Conservation (phyloP, 2,797 vertebrate genomes). For the Rhyacichthys aspro region DNA sequence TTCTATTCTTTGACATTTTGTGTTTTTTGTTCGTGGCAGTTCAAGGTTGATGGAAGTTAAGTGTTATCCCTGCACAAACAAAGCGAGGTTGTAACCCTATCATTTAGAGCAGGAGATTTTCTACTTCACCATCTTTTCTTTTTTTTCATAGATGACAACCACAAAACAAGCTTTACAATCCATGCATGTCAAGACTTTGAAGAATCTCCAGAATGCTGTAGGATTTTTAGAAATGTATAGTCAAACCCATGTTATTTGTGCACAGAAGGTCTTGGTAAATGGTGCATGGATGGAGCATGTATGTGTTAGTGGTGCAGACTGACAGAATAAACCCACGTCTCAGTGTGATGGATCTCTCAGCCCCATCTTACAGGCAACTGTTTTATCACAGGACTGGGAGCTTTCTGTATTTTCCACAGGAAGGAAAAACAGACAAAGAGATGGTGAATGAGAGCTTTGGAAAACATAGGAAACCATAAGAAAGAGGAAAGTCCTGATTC, state of each 20-base stretch:
- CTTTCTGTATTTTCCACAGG: slow-evolving; percentile 63
- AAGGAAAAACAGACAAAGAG: slow-evolving; percentile 42
- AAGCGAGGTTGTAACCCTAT: slow-evolving; percentile 63
- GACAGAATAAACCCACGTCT: slow-evolving; percentile 65
- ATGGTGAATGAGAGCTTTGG: slow-evolving; percentile 36
- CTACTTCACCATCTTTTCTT: slow-evolving; percentile 36
- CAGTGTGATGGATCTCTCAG: slow-evolving; percentile 73
- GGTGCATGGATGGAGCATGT: slow-evolving; percentile 71
- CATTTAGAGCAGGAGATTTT: slow-evolving; percentile 56
- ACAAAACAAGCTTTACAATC: slow-evolving; percentile 58
- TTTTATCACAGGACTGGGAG: slow-evolving; percentile 81
- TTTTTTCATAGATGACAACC: slow-evolving; percentile 34
- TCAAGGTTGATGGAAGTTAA: slow-evolving; percentile 61
- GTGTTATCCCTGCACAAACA: slow-evolving; percentile 67
- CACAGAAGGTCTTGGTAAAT: slow-evolving; percentile 67
- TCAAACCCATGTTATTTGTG: slow-evolving; percentile 67
- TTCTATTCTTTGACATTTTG: slow-evolving; percentile 27
- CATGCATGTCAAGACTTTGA: slow-evolving; percentile 58
- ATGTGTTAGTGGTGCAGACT: slow-evolving; percentile 65
- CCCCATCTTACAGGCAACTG: slow-evolving; percentile 73
- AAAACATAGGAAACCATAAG: slow-evolving; percentile 69
- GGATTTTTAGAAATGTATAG: slow-evolving; percentile 40
- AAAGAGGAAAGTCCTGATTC: slow-evolving; percentile 68
- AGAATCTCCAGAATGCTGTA: slow-evolving; percentile 54
- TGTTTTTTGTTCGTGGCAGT: slow-evolving; percentile 38